Conservation (phyloP, 2,888 invertebrate genomes). For the Biston betularia region DNA sequence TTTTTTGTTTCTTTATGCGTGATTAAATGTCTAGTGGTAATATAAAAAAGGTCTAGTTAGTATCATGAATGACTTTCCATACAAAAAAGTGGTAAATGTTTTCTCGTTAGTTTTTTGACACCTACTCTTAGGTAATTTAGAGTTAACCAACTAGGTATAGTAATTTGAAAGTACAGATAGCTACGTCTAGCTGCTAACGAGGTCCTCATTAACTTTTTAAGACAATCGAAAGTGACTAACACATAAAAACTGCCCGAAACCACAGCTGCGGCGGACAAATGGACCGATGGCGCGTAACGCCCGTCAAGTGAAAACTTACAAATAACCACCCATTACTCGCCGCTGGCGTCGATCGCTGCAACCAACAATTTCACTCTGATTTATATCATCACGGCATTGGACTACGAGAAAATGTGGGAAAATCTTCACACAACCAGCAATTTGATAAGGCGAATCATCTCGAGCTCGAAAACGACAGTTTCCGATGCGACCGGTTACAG, state of each 20-base stretch:
- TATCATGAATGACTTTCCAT: not conserved
- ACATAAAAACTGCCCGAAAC: slow-evolving; percentile 41
- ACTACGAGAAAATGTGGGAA: slow-evolving; percentile 83
- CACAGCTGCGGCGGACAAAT: slow-evolving; percentile 47
- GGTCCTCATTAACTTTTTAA: slow-evolving; percentile 43
- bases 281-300: slow-evolving; percentile 74
- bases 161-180: slow-evolving; percentile 26
- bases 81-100: slow-evolving; percentile 7
- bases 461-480: slow-evolving; percentile 83
- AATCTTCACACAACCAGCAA: slow-evolving; percentile 80
- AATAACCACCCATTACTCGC: slow-evolving; percentile 80
- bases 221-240: slow-evolving; percentile 46
- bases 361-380: slow-evolving; percentile 83
- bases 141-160: slow-evolving; percentile 3
- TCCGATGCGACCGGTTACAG: slow-evolving; percentile 75
- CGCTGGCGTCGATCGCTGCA: slow-evolving; percentile 69
- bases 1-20: not conserved
- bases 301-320: slow-evolving; percentile 82
- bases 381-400: slow-evolving; percentile 78
- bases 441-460: slow-evolving; percentile 84
- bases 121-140: not conserved
- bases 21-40: not conserved
- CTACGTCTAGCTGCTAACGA: slow-evolving; percentile 36
- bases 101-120: slow-evolving; percentile 1
- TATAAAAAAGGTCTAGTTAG: no score